Evolutionary conservation across 2,797 vertebrate genomes (phyloP), one percentile per base, ranked within the genome.

Genomic region (Argentina silus): DNA sequence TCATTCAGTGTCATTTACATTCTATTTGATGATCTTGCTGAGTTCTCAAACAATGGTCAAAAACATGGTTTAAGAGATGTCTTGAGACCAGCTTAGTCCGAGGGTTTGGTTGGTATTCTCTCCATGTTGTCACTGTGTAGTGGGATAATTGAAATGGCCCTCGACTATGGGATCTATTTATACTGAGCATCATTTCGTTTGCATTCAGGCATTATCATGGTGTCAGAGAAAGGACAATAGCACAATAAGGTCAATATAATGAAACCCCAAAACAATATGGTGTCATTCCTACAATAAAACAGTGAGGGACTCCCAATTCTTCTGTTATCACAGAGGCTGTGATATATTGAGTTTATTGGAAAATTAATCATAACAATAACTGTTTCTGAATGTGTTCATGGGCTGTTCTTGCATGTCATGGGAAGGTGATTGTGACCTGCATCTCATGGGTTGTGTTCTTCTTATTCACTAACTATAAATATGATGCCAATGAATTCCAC

Each of bases 191-290:
- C 92, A 93, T 91, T 92, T 90, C 89, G 88, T 85, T 88, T 83
- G 88, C 87, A 93, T 93, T 91, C 90, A 93, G 88, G 89, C 90
- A 88, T 92, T 92, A 93, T 93, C 89, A 87, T 88, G 90, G 90
- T 92, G 91, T 92, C 91, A 92, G 88, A 81, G 86, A 87, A 86
- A 69, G 86, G 83, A 93, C 91, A 92, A 93, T 91, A 87, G 89
- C 90, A 92, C 90, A 93, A 92, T 92, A 91, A 92, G 91, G 90
- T 91, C 91, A 93, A 91, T 91, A 91, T 91, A 91, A 93, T 93
- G 90, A 92, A 93, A 92, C 88, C 86, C 80, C 88, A 91, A 91
- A 92, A 92, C 90, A 93, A 92, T 92, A 93, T 92, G 91, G 90
- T 90, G 83, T 82, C 87, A 74, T 90, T 91, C 84, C 51, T 87